phyloP scores from a whole-genome alignment of 2,888 invertebrate species.

The Leptothorax acervorum region DNA sequence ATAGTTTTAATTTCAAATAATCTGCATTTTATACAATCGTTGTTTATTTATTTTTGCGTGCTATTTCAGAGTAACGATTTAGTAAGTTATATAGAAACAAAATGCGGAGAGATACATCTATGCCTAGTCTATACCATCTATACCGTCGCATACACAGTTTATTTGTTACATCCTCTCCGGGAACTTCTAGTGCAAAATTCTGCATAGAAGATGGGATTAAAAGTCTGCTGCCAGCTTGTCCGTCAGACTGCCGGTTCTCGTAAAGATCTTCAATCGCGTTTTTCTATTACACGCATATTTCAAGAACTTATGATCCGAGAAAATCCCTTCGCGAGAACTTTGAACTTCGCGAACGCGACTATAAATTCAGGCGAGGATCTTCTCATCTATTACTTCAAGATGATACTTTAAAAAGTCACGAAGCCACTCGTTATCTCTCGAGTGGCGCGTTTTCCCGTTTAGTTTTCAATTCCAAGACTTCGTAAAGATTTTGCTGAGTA shows the following conservation, averaged over 20 bases:
- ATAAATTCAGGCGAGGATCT: slow-evolving; percentile 52
- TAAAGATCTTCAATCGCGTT: slow-evolving; percentile 47
- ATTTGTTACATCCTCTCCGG: neutral
- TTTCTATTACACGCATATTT: slow-evolving; percentile 50
- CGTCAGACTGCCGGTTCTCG: neutral
- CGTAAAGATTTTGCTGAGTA: slow-evolving; percentile 42
- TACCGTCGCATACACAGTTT: neutral
- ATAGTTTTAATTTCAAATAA: no score
- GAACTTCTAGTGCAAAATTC: neutral
- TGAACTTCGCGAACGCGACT: slow-evolving; percentile 43
- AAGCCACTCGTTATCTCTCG: slow-evolving; percentile 46
- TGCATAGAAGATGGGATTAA: slow-evolving; percentile 35
- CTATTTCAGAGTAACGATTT: neutral
- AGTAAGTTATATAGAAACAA: neutral
- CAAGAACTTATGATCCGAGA: slow-evolving; percentile 52
- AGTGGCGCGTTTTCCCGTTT: slow-evolving; percentile 22
- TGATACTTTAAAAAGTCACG: slow-evolving; percentile 57
- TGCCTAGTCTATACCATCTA: no score
- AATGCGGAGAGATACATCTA: neutral
- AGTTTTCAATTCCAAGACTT: slow-evolving; percentile 48
- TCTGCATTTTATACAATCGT: neutral
- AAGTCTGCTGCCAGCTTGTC: neutral
- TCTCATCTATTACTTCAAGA: slow-evolving; percentile 50
- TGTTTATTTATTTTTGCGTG: neutral
- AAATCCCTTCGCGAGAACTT: slow-evolving; percentile 47